Conservation (phyloP, 2,888 invertebrate species). For the Polydesmus complanatus region DNA sequence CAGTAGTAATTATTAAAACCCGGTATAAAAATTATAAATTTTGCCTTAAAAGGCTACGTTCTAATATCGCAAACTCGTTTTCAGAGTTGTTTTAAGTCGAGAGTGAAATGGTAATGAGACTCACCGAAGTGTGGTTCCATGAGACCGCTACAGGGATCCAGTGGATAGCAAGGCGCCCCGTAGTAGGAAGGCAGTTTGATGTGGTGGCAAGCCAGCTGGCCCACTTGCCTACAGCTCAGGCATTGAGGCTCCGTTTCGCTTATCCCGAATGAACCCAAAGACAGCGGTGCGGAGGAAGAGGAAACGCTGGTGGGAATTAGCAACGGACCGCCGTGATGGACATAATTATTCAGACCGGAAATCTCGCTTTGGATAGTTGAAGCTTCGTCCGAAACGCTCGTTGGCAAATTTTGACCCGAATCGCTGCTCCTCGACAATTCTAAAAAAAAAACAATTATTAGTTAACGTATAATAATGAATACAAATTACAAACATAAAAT, state of each 20-base stretch:
- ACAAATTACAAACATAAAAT: too few species aligned
- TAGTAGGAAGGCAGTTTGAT: conserved; percentile 13
- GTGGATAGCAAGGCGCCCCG: conserved; percentile 10
- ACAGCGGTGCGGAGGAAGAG: not conserved
- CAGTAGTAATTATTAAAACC: too few species aligned
- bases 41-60: not conserved
- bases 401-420: too few species aligned
- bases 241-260: conserved; percentile 13
- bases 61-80: not conserved
- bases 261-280: not conserved
- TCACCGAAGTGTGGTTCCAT: conserved; percentile 18
- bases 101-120: not conserved
- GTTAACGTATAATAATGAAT: too few species aligned
- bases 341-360: not conserved
- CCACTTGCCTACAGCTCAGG: conserved; percentile 11
- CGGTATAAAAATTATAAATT: too few species aligned
- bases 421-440: not conserved
- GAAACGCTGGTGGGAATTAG: not conserved
- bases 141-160: conserved; percentile 16
- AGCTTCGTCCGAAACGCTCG: not conserved
- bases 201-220: conserved; percentile 11
- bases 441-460: not conserved
- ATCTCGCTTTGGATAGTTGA: not conserved
- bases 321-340: not conserved
- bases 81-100: not conserved